Percentiles rank a stretch among this genome's conserved stretches.
These are phyloP conservation scores for Lasioglossum calceatum DNA, from an alignment of 2,888 invertebrate genomes.

Conservation along the genomic window DNA sequence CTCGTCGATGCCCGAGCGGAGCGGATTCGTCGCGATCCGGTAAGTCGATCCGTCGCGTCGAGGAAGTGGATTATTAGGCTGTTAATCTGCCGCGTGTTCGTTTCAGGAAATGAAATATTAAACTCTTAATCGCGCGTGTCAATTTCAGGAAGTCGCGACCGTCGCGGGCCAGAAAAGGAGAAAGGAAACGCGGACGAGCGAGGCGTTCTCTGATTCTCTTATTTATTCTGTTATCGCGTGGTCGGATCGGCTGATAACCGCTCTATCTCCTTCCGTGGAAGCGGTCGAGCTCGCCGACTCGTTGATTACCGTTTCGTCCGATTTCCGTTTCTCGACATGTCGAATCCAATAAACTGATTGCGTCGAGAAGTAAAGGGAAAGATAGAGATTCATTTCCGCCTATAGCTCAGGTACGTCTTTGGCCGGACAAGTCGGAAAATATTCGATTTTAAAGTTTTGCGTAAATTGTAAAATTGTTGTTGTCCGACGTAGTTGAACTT, in stretches of 20 bases:
- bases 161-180: neutral
- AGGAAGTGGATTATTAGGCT: slow-evolving; percentile 16
- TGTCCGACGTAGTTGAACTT: too few species aligned
- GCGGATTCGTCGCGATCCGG: neutral
- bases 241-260: neutral
- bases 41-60: neutral
- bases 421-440: too few species aligned
- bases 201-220: neutral
- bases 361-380: neutral
- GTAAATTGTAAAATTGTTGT: too few species aligned
- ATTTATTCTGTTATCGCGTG: neutral
- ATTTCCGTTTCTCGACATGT: neutral
- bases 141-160: slow-evolving; percentile 4
- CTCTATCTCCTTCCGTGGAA: neutral
- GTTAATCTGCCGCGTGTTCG: slow-evolving; percentile 7
- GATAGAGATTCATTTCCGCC: neutral
- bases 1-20: neutral
- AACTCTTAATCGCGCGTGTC: slow-evolving; percentile 10
- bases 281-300: neutral
- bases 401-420: neutral
- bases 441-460: too few species aligned
- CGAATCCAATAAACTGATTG: neutral
- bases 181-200: neutral
- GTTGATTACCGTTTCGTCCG: neutral
- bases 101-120: slow-evolving; percentile 21